Conservation (phyloP, 1,140 invertebrate species). For the Zaprionus africanus region DNA sequence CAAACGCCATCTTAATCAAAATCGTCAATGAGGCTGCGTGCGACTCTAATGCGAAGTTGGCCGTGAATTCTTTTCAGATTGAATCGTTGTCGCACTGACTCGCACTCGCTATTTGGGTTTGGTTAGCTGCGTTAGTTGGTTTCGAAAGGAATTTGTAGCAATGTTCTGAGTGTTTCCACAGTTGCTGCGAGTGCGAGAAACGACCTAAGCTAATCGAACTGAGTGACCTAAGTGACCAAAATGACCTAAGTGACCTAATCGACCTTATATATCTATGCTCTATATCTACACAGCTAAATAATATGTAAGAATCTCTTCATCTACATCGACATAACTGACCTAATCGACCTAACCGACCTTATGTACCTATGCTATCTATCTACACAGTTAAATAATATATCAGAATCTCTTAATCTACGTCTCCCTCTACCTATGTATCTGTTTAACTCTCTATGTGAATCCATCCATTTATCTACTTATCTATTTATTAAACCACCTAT, state of each 20-base stretch:
- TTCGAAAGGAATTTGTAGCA: not conserved
- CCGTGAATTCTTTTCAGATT: conserved; percentile 23
- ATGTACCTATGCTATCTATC: too few relatives aligned
- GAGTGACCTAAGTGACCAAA: too few relatives aligned
- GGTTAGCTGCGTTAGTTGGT: not conserved
- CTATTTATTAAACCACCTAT: too few relatives aligned
- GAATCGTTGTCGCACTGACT: not conserved
- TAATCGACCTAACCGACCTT: too few relatives aligned
- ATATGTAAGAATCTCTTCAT: not conserved
- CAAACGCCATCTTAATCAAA: conserved; percentile 25
- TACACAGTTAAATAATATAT: too few relatives aligned
- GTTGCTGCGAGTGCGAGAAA: not conserved
- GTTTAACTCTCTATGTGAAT: too few relatives aligned
- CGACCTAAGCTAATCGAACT: not conserved
- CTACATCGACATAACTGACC: too few relatives aligned
- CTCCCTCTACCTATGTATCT: too few relatives aligned
- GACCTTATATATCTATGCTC: not conserved
- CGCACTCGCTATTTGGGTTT: not conserved
- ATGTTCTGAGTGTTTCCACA: not conserved
- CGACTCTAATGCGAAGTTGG: conserved; percentile 18
- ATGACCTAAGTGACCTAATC: not conserved
- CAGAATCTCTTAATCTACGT: too few relatives aligned
- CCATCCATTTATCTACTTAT: not conserved
- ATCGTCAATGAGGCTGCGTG: conserved; percentile 12
- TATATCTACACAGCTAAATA: not conserved